Percentiles rank a stretch among this genome's conserved stretches.
Evolutionary conservation across 2,797 vertebrate genomes (phyloP).

Genomic region (Poeciliopsis presidionis): DNA sequence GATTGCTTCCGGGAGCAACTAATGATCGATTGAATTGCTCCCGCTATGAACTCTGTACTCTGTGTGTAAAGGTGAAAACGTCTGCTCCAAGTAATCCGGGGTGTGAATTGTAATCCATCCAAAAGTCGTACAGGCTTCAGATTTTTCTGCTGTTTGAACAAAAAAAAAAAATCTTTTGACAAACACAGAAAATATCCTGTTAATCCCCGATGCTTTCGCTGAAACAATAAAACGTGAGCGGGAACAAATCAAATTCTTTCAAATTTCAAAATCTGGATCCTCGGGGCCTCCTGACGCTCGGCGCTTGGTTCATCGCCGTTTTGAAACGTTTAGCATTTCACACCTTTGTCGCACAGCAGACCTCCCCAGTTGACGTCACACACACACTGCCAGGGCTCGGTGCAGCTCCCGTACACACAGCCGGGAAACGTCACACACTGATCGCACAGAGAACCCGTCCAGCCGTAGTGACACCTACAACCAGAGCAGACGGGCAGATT

Average conservation of each 20-base stretch:
- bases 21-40: no score
- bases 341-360: conserved; percentile 87
- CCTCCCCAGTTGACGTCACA: conserved; percentile 89
- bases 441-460: conserved; percentile 82
- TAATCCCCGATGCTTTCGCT: not conserved
- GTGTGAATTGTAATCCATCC: no score
- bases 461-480: conserved; percentile 85
- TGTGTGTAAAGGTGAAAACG: no score
- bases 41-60: no score
- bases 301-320: not conserved
- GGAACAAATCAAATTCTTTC: no score
- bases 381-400: conserved; percentile 85
- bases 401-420: conserved; percentile 84
- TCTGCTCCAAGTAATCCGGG: no score
- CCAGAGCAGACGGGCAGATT: conserved; percentile 4
- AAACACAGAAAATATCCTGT: no score
- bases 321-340: conserved; percentile 22
- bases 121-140: no score
- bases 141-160: not conserved
- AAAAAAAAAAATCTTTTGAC: not conserved
- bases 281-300: not conserved
- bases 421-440: conserved; percentile 84
- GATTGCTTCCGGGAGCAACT: no score
- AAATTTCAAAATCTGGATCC: not conserved
- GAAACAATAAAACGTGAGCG: not conserved